Evolutionary conservation across 2,797 vertebrate genomes (phyloP).

Genomic region (Gymnothorax javanicus): DNA sequence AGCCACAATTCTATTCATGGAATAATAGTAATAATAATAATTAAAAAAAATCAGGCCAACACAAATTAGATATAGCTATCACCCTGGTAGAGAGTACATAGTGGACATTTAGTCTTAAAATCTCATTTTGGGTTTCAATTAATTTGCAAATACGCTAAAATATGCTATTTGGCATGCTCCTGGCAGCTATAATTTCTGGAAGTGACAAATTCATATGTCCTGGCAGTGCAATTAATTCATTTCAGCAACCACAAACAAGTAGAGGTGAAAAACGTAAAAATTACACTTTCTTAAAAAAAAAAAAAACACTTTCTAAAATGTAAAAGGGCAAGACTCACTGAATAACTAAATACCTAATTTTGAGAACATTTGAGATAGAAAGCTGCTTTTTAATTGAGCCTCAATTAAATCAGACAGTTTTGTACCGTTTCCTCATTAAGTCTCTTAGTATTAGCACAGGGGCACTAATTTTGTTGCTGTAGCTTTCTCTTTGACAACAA

Average conservation of each 20-base stretch:
- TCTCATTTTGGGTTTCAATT: not conserved
- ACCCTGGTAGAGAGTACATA: not conserved
- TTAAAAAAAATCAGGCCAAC: not conserved
- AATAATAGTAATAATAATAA: not conserved
- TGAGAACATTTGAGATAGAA: not conserved
- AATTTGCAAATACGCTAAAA: not conserved
- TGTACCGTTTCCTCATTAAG: not conserved
- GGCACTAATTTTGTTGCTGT: not conserved
- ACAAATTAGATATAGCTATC: not conserved
- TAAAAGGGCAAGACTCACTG: not conserved
- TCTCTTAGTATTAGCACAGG: not conserved
- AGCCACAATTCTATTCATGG: conserved; percentile 51
- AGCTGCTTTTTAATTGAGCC: not conserved
- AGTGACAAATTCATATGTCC: not conserved
- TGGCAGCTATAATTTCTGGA: conserved; percentile 5
- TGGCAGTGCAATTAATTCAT: not conserved
- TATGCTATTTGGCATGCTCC: not conserved
- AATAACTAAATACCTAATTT: not conserved
- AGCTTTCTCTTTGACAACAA: not conserved
- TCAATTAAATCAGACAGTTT: not conserved
- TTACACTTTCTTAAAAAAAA: not conserved
- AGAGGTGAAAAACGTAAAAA: not conserved
- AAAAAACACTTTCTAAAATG: not conserved
- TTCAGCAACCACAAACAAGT: not conserved
- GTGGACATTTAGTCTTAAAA: not conserved